phyloP scores from a whole-genome alignment of 2,113 vertebrate genomes.

The Passer domesticus region DNA sequence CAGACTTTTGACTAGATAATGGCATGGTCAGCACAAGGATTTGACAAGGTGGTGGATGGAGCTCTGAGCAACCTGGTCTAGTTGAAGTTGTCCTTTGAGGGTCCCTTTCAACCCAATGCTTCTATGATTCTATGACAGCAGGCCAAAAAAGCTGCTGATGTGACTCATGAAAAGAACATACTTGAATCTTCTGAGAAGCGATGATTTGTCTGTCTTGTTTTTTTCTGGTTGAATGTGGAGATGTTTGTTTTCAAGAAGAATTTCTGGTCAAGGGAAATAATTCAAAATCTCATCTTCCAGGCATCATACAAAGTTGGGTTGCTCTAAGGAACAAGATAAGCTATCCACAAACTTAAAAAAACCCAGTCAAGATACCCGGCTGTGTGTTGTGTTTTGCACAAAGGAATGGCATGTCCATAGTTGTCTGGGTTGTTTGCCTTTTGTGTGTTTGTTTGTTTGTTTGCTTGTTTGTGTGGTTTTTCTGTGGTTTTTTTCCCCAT shows the following conservation, averaged over 20 bases:
- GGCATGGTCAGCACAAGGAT: neutral
- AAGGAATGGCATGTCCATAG: neutral
- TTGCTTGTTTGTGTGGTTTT: neutral
- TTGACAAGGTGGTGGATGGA: neutral
- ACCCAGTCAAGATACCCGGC: neutral
- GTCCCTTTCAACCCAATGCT: neutral
- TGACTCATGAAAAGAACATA: neutral
- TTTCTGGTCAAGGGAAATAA: neutral
- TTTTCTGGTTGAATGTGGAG: neutral
- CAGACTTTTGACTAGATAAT: neutral
- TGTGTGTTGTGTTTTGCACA: neutral
- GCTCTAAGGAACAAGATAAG: neutral
- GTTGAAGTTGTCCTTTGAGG: neutral
- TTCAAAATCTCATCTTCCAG: neutral
- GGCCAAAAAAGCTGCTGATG: neutral
- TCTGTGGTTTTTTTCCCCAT: neutral
- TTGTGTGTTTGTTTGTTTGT: neutral
- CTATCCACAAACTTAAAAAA: neutral
- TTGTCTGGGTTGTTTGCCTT: neutral
- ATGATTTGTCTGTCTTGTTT: neutral
- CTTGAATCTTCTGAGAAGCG: accelerated
- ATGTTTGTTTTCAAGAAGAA: neutral
- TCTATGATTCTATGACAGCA: accelerated
- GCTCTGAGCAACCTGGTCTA: neutral
- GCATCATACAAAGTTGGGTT: neutral